Percentiles rank a stretch among this genome's conserved stretches.
Evolutionary conservation across 2,113 vertebrate species (phyloP).

Genomic region (Microcebus murinus): DNA sequence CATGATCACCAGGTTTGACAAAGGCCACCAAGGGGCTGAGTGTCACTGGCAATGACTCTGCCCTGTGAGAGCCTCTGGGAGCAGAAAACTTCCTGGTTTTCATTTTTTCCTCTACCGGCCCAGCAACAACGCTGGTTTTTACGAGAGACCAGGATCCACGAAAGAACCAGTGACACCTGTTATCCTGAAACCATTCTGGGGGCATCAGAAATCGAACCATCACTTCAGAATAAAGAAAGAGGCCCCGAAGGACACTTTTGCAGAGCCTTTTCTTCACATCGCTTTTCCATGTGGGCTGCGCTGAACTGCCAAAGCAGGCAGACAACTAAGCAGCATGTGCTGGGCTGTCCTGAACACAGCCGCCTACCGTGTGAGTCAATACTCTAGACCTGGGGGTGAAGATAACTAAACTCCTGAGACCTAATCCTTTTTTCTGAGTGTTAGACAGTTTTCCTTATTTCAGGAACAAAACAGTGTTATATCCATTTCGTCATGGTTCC

Average conservation of each 20-base stretch:
- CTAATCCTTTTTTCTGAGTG: background rate
- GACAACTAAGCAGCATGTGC: background rate
- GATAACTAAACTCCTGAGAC: background rate
- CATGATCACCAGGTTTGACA: rapidly evolving
- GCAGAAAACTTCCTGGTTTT: background rate
- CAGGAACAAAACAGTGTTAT: background rate
- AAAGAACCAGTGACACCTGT: rapidly evolving
- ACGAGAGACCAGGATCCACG: background rate
- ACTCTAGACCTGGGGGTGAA: rapidly evolving
- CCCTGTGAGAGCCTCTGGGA: background rate
- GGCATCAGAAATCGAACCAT: background rate
- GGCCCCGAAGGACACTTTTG: background rate
- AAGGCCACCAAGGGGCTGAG: rapidly evolving
- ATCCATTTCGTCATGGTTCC: background rate
- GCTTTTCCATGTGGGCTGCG: rapidly evolving
- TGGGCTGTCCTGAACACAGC: rapidly evolving
- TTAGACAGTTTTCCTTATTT: background rate
- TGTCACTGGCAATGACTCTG: rapidly evolving
- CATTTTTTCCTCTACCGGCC: background rate
- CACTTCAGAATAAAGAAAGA: background rate
- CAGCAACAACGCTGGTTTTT: no score
- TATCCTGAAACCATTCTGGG: no score
- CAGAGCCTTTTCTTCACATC: background rate
- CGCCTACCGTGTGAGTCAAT: rapidly evolving
- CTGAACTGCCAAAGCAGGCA: no score